Evolutionary conservation across 2,113 vertebrate genomes (phyloP), one percentile per base, ranked within the genome.

Genomic region (Cathartes aura): DNA sequence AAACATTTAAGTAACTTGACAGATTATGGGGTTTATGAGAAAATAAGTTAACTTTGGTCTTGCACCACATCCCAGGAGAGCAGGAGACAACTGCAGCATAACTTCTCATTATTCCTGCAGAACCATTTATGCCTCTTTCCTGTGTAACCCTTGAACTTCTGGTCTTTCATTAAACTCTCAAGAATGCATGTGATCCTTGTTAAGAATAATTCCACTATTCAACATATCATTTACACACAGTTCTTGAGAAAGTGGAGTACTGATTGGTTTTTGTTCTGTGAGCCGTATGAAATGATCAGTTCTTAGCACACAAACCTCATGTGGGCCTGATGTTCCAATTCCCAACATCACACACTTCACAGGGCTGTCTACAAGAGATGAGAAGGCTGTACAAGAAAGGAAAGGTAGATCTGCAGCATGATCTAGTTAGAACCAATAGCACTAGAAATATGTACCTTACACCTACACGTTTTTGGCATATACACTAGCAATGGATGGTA

Each of bases 21-120:
- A 90, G 73, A 96, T 96, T 93, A 95, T 7, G 64, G 80, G 79
- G 29, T 87, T 95, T 90, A 87, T 17, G 29, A 93, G 36, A 96
- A 90, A 91, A 11, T 38, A 64, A 96, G 48, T 86, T 90, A 93
- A 78, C 55, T 76, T 83, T 48, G 68, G 95, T 87, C 62, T 87
- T 80, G 38, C 67, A 83, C 29, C 79, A 92, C 42, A 73, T 76
- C 76, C 87, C 95, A 94, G 62, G 75, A 74, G n/a, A 63, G 56
- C 42, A 78, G 30, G 12, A 79, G 43, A 75, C 67, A 92, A 92
- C 38, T 66, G 30, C 7, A 8, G 42, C 7, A 0, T 52, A 94
- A 45, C 59, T 89, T 68, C 66, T 90, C 30, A 76, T 85, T 87
- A 88, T 47, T 82, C 73, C 66, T 19, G 17, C 34, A 82, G 62